These are phyloP conservation scores for Andrena bicolor DNA, from an alignment of 2,888 invertebrate genomes.

Conservation along the genomic window DNA sequence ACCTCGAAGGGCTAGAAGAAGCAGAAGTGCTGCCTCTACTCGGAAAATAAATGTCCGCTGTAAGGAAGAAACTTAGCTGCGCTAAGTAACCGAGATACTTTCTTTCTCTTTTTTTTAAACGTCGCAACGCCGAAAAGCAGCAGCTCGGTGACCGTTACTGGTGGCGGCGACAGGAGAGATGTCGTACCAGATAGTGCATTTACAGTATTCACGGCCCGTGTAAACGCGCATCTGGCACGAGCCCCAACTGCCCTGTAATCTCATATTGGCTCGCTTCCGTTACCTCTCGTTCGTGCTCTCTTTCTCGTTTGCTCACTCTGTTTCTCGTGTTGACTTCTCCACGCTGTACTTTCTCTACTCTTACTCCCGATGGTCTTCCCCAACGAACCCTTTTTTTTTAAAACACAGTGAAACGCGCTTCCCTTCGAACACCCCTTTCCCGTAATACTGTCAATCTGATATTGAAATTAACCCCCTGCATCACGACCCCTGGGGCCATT, in stretches of 20 bases:
- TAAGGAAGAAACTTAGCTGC: background rate
- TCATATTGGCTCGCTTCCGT: slow-evolving; percentile 74
- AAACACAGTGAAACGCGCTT: background rate
- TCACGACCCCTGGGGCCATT: too few species aligned
- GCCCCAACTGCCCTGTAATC: slow-evolving; percentile 88
- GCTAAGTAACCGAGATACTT: background rate
- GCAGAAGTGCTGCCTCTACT: background rate
- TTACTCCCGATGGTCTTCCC: background rate
- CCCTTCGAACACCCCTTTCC: background rate
- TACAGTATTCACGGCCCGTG: slow-evolving; percentile 93
- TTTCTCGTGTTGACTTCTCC: slow-evolving; percentile 19
- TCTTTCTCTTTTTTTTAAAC: background rate
- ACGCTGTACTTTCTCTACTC: slow-evolving; percentile 8
- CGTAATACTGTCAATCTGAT: background rate
- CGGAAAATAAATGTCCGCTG: background rate
- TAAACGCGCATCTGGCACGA: slow-evolving; percentile 99
- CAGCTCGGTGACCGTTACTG: slow-evolving; percentile 62
- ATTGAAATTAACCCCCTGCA: background rate
- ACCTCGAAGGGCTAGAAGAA: slow-evolving; percentile 26
- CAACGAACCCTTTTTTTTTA: background rate
- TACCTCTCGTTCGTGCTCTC: slow-evolving; percentile 56
- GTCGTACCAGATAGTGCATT: slow-evolving; percentile 99
- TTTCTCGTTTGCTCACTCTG: slow-evolving; percentile 35
- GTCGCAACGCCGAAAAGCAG: slow-evolving; percentile 51
- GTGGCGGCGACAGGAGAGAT: slow-evolving; percentile 87